Evolutionary conservation across 2,113 vertebrate genomes (phyloP).

Genomic region (Chrysemys picta): DNA sequence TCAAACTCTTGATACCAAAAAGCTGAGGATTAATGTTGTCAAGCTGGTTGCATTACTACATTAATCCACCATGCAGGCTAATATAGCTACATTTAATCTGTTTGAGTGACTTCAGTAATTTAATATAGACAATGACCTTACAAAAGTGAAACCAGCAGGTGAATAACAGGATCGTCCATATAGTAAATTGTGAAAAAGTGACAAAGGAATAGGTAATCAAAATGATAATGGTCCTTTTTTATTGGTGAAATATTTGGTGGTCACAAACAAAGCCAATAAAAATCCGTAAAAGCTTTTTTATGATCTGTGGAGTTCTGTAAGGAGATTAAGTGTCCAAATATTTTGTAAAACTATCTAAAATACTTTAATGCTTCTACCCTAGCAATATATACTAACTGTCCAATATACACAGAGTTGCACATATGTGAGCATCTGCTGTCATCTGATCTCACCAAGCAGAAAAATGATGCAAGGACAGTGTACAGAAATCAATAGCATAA

Average conservation of each 20-base stretch:
- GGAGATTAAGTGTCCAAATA: neutral
- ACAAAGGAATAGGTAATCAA: neutral
- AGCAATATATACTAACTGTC: neutral
- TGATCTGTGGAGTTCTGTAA: neutral
- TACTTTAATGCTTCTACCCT: neutral
- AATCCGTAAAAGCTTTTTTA: accelerated
- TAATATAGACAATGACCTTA: conserved; percentile 5
- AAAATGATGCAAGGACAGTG: neutral
- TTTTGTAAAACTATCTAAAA: neutral
- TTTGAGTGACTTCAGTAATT: conserved; percentile 14
- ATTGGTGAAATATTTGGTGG: neutral
- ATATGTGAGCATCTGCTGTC: neutral
- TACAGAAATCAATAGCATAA: neutral
- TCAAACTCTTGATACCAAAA: neutral
- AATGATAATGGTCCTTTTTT: neutral
- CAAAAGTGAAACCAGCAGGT: neutral
- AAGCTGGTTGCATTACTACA: neutral
- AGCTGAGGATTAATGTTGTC: conserved; percentile 6
- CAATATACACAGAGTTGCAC: neutral
- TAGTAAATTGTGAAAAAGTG: neutral
- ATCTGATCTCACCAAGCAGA: neutral
- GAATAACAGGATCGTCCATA: neutral
- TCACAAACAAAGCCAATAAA: neutral
- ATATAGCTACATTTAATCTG: conserved; percentile 29
- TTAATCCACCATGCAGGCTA: neutral